Evolutionary conservation across 2,888 invertebrate species (phyloP).

Genomic region (Hecatera dysodea): DNA sequence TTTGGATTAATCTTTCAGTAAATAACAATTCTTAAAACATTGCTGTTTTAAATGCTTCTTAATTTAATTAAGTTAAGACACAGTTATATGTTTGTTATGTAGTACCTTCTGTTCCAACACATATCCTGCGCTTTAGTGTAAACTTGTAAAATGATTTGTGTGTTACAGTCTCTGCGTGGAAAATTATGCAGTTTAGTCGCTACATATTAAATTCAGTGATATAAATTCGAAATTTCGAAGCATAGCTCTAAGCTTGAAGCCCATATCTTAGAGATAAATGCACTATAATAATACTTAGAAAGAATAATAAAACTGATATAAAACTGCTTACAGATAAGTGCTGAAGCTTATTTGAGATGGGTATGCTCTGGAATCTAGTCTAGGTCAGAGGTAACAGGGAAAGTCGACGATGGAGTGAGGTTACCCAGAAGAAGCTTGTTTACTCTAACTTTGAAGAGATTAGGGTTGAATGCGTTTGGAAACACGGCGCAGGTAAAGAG

Average conservation of each 20-base stretch:
- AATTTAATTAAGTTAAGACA: not conserved
- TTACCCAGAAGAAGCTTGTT: too few relatives aligned
- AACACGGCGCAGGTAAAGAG: too few relatives aligned
- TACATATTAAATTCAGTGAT: not conserved
- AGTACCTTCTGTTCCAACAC: too few relatives aligned
- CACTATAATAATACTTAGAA: too few relatives aligned
- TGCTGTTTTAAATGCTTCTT: not conserved
- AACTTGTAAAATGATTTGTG: not conserved
- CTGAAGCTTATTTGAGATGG: too few relatives aligned
- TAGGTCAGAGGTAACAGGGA: too few relatives aligned
- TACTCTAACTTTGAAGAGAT: too few relatives aligned
- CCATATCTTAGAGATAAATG: not conserved
- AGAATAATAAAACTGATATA: constrained; percentile 10
- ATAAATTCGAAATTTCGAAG: not conserved
- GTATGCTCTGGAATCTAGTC: too few relatives aligned
- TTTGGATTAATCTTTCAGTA: not conserved
- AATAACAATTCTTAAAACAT: too few relatives aligned
- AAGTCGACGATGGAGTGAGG: too few relatives aligned
- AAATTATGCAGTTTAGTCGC: not conserved
- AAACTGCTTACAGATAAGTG: constrained; percentile 7
- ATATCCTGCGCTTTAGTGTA: not conserved
- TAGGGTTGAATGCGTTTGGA: too few relatives aligned
- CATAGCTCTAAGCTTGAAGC: not conserved
- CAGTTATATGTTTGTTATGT: too few relatives aligned
- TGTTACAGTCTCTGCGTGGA: not conserved